Conservation (phyloP, 2,888 invertebrate genomes). For the Vanessa cardui region DNA sequence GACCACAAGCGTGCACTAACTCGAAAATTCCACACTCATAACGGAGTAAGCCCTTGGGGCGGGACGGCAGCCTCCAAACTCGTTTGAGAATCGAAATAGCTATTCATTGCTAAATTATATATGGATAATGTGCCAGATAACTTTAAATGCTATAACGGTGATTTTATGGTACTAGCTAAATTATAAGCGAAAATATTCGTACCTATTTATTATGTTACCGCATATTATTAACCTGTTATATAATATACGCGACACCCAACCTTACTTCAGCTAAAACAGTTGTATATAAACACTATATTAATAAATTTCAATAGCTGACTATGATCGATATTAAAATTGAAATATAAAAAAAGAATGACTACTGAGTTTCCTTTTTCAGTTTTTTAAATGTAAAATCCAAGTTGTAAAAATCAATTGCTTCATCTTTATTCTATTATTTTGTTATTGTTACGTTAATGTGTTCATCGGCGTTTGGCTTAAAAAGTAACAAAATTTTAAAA, state of each 20-base stretch:
- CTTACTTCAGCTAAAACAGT: too few relatives aligned
- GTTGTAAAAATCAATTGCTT: too few relatives aligned
- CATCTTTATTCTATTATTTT: too few relatives aligned
- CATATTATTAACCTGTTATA: not conserved
- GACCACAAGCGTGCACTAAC: slow-evolving; percentile 74
- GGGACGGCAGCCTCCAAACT: slow-evolving; percentile 55
- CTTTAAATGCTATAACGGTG: slow-evolving; percentile 26
- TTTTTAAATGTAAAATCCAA: too few relatives aligned
- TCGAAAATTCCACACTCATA: slow-evolving; percentile 78
- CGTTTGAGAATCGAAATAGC: slow-evolving; percentile 59
- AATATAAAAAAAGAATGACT: too few relatives aligned
- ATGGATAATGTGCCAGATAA: slow-evolving; percentile 49
- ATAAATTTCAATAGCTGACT: not conserved
- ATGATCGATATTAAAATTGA: not conserved
- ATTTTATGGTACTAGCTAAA: slow-evolving; percentile 19
- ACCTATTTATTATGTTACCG: slow-evolving; percentile 11
- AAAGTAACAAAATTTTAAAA: too few relatives aligned
- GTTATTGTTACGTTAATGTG: too few relatives aligned
- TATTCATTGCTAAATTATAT: slow-evolving; percentile 56
- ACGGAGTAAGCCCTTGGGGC: slow-evolving; percentile 70
- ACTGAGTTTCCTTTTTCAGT: too few relatives aligned
- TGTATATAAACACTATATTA: too few relatives aligned
- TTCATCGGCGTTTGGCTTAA: too few relatives aligned
- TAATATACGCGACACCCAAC: not conserved
- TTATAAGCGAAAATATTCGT: slow-evolving; percentile 18